These are phyloP conservation scores for Chymomyza caudatula DNA, from an alignment of 2,888 invertebrate species.

Conservation along the genomic window DNA sequence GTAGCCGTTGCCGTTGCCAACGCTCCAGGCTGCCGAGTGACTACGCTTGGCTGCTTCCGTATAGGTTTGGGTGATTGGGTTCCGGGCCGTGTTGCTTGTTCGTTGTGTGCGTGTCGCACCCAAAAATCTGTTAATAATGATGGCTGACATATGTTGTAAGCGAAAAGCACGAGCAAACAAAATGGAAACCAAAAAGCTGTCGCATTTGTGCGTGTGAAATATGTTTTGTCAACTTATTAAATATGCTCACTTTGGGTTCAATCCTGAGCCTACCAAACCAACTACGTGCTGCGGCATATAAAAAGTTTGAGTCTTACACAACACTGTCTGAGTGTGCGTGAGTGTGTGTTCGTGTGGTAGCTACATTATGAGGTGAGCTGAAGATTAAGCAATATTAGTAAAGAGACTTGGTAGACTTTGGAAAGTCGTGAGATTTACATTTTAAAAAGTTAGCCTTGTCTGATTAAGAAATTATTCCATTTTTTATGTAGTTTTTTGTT, in stretches of 20 bases:
- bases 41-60: neutral
- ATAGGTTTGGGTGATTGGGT: neutral
- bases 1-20: neutral
- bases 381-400: neutral
- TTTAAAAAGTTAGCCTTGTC: neutral
- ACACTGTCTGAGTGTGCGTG: neutral
- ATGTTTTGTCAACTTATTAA: conserved; percentile 72
- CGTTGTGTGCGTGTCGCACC: conserved; percentile 53
- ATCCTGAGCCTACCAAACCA: conserved; percentile 1
- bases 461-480: neutral
- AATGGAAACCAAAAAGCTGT: conserved; percentile 45
- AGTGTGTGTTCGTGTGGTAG: no score
- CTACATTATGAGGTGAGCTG: neutral
- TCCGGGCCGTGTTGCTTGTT: neutral
- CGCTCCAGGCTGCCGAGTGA: neutral
- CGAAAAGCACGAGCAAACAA: conserved; percentile 32
- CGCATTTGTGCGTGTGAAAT: conserved; percentile 70
- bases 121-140: conserved; percentile 69
- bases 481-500: neutral
- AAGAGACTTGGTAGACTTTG: neutral
- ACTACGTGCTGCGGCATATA: conserved; percentile 51
- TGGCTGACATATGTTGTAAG: conserved; percentile 58
- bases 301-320: conserved; percentile 13
- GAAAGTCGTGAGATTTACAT: neutral
- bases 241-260: conserved; percentile 56